phyloP scores from a whole-genome alignment of 2,888 invertebrate species.

The Neoitamus cyanurus region DNA sequence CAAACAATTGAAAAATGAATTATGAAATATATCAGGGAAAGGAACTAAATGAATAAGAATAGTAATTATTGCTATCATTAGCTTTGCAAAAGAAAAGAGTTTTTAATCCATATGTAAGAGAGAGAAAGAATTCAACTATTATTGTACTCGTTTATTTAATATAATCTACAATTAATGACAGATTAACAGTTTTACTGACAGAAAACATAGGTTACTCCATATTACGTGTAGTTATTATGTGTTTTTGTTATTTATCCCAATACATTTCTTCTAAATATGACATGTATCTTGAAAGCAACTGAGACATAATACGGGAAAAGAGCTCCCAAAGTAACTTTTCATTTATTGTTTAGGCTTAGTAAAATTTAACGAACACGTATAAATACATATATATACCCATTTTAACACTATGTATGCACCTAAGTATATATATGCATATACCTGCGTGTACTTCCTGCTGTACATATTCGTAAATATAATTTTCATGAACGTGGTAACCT shows the following conservation, averaged over 20 bases:
- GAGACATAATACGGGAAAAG: constrained; percentile 1
- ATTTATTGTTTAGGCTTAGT: not conserved
- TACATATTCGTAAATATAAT: not conserved
- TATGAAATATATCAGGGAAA: too few relatives aligned
- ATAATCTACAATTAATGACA: constrained; percentile 9
- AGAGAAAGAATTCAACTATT: not conserved
- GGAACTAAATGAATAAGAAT: too few relatives aligned
- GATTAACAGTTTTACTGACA: constrained; percentile 1
- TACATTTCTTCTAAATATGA: constrained; percentile 28
- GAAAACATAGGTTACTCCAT: constrained; percentile 14
- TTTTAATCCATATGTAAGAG: not conserved
- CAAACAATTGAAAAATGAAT: too few relatives aligned
- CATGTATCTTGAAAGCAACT: constrained; percentile 32
- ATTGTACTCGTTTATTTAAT: constrained; percentile 38
- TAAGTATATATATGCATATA: not conserved
- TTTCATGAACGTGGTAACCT: not conserved
- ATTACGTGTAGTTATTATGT: constrained; percentile 10
- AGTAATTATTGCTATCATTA: too few relatives aligned
- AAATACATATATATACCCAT: not conserved
- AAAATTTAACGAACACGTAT: not conserved
- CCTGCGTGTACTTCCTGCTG: not conserved
- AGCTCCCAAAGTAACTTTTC: constrained; percentile 18
- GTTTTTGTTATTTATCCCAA: not conserved
- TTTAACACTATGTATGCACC: not conserved
- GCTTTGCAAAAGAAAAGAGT: too few relatives aligned